Evolutionary conservation across 2,113 vertebrate species (phyloP), one percentile per base, ranked within the genome.

Genomic region (Melanerpes aurifrons): DNA sequence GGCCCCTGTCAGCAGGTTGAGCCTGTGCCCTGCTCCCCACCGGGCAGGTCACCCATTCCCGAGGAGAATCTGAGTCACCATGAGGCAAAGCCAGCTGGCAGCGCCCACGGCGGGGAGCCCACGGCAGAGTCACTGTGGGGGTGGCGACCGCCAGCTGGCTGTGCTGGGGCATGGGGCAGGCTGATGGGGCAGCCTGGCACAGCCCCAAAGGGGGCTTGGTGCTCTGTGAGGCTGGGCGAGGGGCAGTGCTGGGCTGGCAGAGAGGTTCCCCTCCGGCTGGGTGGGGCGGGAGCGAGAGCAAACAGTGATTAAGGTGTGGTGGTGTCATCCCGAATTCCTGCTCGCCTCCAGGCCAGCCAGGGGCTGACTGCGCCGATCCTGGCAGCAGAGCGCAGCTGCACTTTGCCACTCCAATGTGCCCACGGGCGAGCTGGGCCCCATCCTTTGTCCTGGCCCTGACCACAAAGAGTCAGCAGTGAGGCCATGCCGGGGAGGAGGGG

Each of bases 291-390:
- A 79, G 61, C 4, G 2, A 69, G 71, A 92, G 93, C 92, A 94
- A 94, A 89, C 87, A 90, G 72, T 61, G 90, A 85, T 87, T 94
- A 89, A 56, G 53, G 63, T 5, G 45, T 6, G 9, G 72, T 80
- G 93, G 75, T 89, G 92, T 91, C 93, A 94, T 85, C 82, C 50
- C 64, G 6, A 95, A 94, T 92, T 95, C 93, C 94, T 89, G 85
- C 74, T 91, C 58, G 1, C 21, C 81, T 95, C 73, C 87, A 61
- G 89, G 73, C 64, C 86, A 58, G 91, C 72, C 40, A 1, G 45
- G 47, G 58, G 6, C 89, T 5, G 0, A 31, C 3, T 6, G 87
- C 7, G 37, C 58, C 4, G 2, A 21, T 63, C 24, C 61, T 8
- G 81, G 84, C 0, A 1, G 19, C 3, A 1, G 15, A 53, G 45